Base-by-base conservation (phyloP, 2,797 vertebrate genomes). In the Echiichthys vipera region DNA sequence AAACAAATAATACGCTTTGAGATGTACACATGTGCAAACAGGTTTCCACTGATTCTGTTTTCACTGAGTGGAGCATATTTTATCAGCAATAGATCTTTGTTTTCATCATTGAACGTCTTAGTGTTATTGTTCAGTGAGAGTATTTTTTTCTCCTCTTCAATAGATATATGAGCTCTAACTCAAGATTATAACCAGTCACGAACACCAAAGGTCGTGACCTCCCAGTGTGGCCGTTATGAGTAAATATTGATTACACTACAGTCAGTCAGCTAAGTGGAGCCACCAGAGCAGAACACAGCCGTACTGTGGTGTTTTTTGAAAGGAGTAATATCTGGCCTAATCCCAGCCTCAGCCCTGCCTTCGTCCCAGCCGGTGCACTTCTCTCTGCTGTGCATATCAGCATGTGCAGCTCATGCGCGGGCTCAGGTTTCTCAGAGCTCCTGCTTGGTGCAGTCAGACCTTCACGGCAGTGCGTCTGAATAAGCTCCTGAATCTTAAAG, bases 171-270 rank as follows among this genome's bases (percentile, higher is more conserved):
- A 82, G 81, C 81, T 77, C 74, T 80, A 88, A 86, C 77, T 91
- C 81, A 66, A 81, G 77, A 91, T 91, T 88, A 88, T 70, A 89
- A 87, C 80, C 78, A 81, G 84, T 84, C 80, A 78, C 61, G 70
- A 84, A 81, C 79, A 84, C 15, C 56, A 88, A 75, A 90, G 91
- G 91, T 91, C 78, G 57, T 39, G 85, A 91, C 92, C 91, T 92
- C 91, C 90, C 89, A 54, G 77, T 67, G 89, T 83, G 89, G 81
- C 87, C 70, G 71, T 92, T 92, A 89, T 89, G 84, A 86, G 88
- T 88, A 91, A 87, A 91, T 91, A 93, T 93, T 92, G 91, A 94
- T 92, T 58, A 88, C 78, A 79, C 81, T 74, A 78, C 66, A 81
- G 86, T 87, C 84, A 74, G 83, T 62, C 86, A 83, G 83, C 83